These are phyloP conservation scores for Hipposideros armiger DNA, from an alignment of 2,113 vertebrate genomes.

Conservation along the genomic window DNA sequence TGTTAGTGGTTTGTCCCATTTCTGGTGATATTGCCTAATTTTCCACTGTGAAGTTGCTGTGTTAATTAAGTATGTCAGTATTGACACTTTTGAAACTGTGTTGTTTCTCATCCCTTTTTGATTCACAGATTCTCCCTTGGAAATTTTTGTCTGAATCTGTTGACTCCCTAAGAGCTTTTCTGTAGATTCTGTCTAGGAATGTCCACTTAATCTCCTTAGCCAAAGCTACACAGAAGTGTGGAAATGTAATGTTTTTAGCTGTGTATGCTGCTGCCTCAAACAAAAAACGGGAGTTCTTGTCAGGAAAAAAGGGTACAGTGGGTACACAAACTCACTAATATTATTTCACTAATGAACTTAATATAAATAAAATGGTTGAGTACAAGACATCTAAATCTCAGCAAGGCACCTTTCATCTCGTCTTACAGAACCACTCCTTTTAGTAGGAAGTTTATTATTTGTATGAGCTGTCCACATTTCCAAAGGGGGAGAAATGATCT, in stretches of 20 bases:
- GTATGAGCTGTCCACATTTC: background rate
- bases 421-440: background rate
- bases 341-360: background rate
- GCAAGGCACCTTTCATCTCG: background rate
- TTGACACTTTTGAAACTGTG: background rate
- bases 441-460: background rate
- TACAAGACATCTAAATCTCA: background rate
- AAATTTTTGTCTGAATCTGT: background rate
- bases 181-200: background rate
- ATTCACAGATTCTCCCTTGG: background rate
- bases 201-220: background rate
- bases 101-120: background rate
- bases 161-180: background rate
- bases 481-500: background rate
- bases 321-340: background rate
- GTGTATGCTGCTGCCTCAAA: background rate
- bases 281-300: background rate
- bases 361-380: background rate
- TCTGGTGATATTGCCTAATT: background rate
- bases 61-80: background rate
- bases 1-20: background rate
- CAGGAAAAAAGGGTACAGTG: background rate
- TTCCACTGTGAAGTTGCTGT: background rate
- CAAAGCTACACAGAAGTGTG: background rate
- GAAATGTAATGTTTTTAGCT: background rate